Base-by-base conservation (phyloP, 2,888 invertebrate species). In the Autographa pulchrina region DNA sequence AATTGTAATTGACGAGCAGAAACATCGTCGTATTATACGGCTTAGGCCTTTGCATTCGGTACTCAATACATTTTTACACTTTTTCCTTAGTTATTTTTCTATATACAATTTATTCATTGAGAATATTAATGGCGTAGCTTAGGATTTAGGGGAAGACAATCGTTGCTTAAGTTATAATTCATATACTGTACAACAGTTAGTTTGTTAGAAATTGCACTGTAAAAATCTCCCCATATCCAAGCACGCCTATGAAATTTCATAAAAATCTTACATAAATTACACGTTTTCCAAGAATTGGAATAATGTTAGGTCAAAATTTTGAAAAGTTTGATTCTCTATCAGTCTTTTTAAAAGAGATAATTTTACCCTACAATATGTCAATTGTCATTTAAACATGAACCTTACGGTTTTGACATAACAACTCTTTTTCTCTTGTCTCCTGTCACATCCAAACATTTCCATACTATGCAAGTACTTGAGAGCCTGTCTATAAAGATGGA, bases 321-420 rank as follows among this genome's bases (percentile, higher is more conserved):
- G 41, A 62, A 78, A 79, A 65, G 67, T 68, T 75, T 63, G 58
- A 66, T 69, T 75, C 75, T 79, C 54, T 41, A 68, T 80, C 80
- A 80, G 82, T 82, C 80, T 80, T 79, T 80, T 73, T 35, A 61
- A 73, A 78, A 68, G 72, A 75, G 79, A 69, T 74, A 69, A 72
- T 54, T 59, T 58, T 20, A 14, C 35, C 20, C 65, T 18, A 67
- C 66, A 31, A 70, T 64, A 1, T 74, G 52, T 32, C 20, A 43
- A 62, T 62, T 16, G 59, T 59, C 59, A 32, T 16, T 59, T 8
- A 7, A 31, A 2, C 16, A 8, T 25, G 8, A 32, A 59, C 16
- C 31, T 31, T 59, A 5, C 31, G 25, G 31, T n/a, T 31, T 8
- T 16, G 31, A 7, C 54, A 9, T 25, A 48, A 25, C 54, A 6